phyloP scores from a whole-genome alignment of 2,113 vertebrate genomes.

The Alethe diademata region DNA sequence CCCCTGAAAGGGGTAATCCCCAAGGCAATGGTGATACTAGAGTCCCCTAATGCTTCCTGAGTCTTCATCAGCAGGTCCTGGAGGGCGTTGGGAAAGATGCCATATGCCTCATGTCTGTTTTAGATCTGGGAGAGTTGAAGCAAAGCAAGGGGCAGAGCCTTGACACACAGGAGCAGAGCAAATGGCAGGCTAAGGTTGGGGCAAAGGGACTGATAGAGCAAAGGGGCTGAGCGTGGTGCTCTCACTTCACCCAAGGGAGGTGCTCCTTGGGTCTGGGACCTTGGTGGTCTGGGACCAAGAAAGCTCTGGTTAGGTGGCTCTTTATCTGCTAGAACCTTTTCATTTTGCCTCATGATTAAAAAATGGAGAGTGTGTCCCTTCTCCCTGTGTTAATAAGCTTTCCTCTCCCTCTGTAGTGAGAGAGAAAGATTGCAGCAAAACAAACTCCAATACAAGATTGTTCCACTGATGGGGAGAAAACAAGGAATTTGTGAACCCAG shows the following conservation, averaged over 20 bases:
- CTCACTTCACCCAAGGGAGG: not conserved
- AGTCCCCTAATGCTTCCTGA: not conserved
- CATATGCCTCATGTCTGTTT: fast-evolving
- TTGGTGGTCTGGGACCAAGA: not conserved
- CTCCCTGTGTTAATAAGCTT: not conserved
- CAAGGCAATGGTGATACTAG: not conserved
- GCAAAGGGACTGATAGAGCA: not conserved
- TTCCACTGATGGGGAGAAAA: not conserved
- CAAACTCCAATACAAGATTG: not conserved
- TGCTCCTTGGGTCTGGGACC: not conserved
- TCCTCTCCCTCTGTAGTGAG: not conserved
- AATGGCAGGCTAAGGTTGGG: not conserved
- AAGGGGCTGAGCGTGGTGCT: not conserved
- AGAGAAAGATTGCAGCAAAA: not conserved
- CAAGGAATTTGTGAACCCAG: not conserved
- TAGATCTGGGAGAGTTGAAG: not conserved
- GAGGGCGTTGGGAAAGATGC: not conserved
- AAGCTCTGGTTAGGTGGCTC: not conserved
- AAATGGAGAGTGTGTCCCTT: not conserved
- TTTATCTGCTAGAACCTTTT: not conserved
- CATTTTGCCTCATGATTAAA: not conserved
- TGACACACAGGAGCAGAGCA: not conserved
- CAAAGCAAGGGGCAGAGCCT: not conserved
- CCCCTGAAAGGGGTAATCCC: not conserved
- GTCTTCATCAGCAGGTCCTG: not conserved